phyloP scores from a whole-genome alignment of 2,888 invertebrate genomes.

The Netelia inedita region DNA sequence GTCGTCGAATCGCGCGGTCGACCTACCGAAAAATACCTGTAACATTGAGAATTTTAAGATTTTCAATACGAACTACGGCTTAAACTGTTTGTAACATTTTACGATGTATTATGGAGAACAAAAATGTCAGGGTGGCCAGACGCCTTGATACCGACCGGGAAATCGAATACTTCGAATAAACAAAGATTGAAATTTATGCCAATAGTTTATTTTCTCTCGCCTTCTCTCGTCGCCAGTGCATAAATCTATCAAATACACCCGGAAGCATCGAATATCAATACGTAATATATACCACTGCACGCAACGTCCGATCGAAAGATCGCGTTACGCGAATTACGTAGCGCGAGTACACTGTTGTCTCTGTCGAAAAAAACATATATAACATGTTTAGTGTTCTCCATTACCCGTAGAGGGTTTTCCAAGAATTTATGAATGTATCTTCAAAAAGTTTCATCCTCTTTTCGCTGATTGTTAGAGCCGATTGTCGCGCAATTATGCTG shows the following conservation, averaged over 20 bases:
- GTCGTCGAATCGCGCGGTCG: no score
- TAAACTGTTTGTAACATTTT: background rate
- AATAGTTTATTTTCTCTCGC: no score
- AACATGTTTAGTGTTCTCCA: no score
- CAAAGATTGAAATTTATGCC: background rate
- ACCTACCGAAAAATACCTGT: no score
- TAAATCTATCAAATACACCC: conserved; percentile 54
- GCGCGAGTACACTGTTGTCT: conserved; percentile 54
- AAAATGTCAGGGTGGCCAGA: background rate
- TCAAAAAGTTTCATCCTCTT: no score
- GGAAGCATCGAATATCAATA: conserved; percentile 69
- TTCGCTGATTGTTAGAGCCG: no score
- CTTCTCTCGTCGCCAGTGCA: conserved; percentile 33
- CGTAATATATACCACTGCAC: conserved; percentile 25
- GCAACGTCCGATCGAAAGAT: conserved; percentile 65
- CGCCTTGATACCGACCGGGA: background rate
- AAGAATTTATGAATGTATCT: no score
- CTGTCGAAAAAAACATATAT: conserved; percentile 37
- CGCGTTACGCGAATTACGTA: conserved; percentile 70
- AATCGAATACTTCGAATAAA: background rate
- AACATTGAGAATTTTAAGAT: no score
- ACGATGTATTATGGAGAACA: background rate
- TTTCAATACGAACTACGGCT: no score
- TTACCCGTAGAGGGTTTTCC: no score
- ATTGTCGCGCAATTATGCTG: no score